Conservation (phyloP, 2,113 vertebrate species). For the Spheniscus mendiculus region DNA sequence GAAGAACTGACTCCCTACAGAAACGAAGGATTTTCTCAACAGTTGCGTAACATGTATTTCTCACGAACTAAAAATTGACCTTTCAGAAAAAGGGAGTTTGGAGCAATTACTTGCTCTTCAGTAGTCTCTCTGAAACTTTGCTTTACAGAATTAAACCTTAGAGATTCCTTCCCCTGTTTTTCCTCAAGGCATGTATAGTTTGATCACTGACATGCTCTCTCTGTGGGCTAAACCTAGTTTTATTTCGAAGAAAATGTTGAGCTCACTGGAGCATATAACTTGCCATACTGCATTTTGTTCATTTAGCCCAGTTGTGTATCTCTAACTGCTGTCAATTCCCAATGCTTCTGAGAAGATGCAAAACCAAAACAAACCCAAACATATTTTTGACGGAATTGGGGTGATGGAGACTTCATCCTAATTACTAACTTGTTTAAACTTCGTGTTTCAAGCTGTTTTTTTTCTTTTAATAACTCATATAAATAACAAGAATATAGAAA, state of each 20-base stretch:
- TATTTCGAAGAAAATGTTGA: slow-evolving; percentile 18
- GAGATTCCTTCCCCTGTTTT: slow-evolving; percentile 24
- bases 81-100: slow-evolving; percentile 5
- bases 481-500: background rate
- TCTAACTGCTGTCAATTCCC: background rate
- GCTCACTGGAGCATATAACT: slow-evolving; percentile 5
- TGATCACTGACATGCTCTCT: slow-evolving; percentile 56
- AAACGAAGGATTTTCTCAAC: slow-evolving; percentile 3
- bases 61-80: slow-evolving; percentile 4
- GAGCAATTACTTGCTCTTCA: slow-evolving; percentile 37
- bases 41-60: background rate
- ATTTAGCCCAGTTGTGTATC: background rate
- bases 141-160: slow-evolving; percentile 53
- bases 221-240: slow-evolving; percentile 54
- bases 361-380: background rate
- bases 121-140: slow-evolving; percentile 25
- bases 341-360: background rate
- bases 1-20: background rate
- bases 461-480: background rate
- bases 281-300: slow-evolving; percentile 9
- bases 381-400: background rate
- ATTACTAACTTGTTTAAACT: background rate
- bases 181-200: slow-evolving; percentile 35
- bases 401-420: background rate
- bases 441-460: background rate